A percentile compares a stretch with the other conserved stretches of the same genome.
These are phyloP conservation scores for Dicycla oo DNA, from an alignment of 2,888 invertebrate species.

Conservation along the genomic window DNA sequence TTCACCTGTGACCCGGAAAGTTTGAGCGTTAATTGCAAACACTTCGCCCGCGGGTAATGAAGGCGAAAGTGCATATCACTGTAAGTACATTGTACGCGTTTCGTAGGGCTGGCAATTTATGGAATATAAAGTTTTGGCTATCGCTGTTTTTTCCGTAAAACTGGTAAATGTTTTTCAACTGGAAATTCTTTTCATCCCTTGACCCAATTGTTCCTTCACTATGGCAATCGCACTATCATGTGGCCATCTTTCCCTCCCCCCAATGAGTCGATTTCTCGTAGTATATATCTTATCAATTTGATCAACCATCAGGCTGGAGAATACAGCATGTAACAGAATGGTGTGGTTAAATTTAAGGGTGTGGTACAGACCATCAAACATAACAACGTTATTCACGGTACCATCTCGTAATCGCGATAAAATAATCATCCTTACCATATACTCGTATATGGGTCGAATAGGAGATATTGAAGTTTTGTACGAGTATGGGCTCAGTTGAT, in stretches of 20 bases:
- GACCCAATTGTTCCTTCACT: no score
- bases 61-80: conserved; percentile 82
- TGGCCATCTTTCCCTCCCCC: background rate
- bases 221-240: background rate
- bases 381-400: no score
- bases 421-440: no score
- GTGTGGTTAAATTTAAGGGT: no score
- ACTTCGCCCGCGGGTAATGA: conserved; percentile 76
- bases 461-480: no score
- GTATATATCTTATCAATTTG: background rate
- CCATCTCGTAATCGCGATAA: no score
- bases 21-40: conserved; percentile 82
- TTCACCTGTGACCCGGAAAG: conserved; percentile 82
- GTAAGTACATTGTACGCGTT: conserved; percentile 71
- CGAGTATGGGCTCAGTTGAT: no score
- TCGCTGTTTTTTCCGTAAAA: background rate
- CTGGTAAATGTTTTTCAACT: background rate
- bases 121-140: background rate
- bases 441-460: no score
- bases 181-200: no score
- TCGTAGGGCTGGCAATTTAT: conserved; percentile 58
- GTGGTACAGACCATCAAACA: no score
- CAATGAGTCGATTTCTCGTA: no score
- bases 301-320: background rate
- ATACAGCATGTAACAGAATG: no score